Evolutionary conservation across 2,888 invertebrate species (phyloP).

Genomic region (Acrobasis repandana): DNA sequence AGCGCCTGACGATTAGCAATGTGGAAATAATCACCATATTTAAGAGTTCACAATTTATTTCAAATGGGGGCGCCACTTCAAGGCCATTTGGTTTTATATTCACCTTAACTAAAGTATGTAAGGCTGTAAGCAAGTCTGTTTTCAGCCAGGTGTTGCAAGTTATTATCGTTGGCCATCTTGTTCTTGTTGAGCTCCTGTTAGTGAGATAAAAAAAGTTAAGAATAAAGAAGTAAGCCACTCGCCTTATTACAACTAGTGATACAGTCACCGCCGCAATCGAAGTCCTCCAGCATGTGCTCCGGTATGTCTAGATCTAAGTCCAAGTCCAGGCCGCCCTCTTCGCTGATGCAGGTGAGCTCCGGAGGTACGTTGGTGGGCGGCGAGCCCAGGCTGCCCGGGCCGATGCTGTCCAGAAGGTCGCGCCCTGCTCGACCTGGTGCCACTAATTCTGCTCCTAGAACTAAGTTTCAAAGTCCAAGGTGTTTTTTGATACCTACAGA

Average conservation of each 20-base stretch:
- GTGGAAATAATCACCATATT: too few species aligned
- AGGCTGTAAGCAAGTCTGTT: too few species aligned
- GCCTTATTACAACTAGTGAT: slow-evolving; percentile 93
- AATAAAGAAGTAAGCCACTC: too few species aligned
- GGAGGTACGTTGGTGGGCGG: slow-evolving; percentile 82
- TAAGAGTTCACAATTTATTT: too few species aligned
- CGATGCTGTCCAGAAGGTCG: slow-evolving; percentile 69
- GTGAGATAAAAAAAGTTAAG: too few species aligned
- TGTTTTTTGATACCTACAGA: not conserved
- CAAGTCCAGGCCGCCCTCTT: slow-evolving; percentile 92
- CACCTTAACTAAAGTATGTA: too few species aligned
- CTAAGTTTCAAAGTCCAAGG: slow-evolving; percentile 38
- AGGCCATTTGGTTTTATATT: too few species aligned
- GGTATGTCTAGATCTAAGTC: slow-evolving; percentile 86
- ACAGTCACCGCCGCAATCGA: slow-evolving; percentile 91
- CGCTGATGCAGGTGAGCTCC: slow-evolving; percentile 92
- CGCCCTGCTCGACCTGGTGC: slow-evolving; percentile 70
- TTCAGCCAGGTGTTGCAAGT: too few species aligned
- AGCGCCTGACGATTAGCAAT: too few species aligned
- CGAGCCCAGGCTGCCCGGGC: slow-evolving; percentile 72
- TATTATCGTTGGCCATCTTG: too few species aligned
- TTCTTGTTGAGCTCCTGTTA: too few species aligned
- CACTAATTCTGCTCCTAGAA: slow-evolving; percentile 78
- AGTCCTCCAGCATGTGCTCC: slow-evolving; percentile 89
- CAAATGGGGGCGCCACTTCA: too few species aligned